Evolutionary conservation across 2,113 vertebrate genomes (phyloP).

Genomic region (Labeo rohita): DNA sequence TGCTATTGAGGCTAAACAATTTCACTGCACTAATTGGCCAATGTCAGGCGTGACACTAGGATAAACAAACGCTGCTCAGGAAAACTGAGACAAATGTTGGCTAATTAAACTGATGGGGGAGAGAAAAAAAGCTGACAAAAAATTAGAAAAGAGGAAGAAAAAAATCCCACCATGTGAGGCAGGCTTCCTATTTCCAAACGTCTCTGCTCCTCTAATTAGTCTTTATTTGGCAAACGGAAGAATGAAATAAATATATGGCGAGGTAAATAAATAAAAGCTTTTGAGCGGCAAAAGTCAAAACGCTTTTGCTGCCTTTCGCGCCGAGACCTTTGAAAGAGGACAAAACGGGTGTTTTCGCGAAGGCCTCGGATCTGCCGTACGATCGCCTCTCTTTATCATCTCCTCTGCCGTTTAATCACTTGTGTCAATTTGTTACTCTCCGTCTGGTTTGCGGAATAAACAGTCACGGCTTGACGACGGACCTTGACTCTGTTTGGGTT

Average conservation of each 20-base stretch:
- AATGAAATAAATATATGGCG: conserved; percentile 44
- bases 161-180: conserved; percentile 58
- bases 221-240: conserved; percentile 54
- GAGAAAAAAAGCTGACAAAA: conserved; percentile 66
- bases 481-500: conserved; percentile 13
- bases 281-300: conserved; percentile 27
- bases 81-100: conserved; percentile 88
- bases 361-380: background rate
- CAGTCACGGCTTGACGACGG: conserved; percentile 2
- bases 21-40: conserved; percentile 91
- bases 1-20: conserved; percentile 84
- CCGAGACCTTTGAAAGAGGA: background rate
- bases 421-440: conserved; percentile 30
- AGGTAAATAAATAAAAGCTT: conserved; percentile 8
- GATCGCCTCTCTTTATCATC: conserved; percentile 20
- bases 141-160: conserved; percentile 61
- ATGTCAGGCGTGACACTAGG: conserved; percentile 87
- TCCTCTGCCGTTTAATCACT: background rate
- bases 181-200: conserved; percentile 60
- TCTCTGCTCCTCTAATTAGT: conserved; percentile 66
- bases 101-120: conserved; percentile 86
- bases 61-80: conserved; percentile 87
- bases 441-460: conserved; percentile 18
- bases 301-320: background rate
- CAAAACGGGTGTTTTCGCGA: conserved; percentile 18